Evolutionary conservation across 2,797 vertebrate genomes (phyloP).

Genomic region (Sebastes glaucus): DNA sequence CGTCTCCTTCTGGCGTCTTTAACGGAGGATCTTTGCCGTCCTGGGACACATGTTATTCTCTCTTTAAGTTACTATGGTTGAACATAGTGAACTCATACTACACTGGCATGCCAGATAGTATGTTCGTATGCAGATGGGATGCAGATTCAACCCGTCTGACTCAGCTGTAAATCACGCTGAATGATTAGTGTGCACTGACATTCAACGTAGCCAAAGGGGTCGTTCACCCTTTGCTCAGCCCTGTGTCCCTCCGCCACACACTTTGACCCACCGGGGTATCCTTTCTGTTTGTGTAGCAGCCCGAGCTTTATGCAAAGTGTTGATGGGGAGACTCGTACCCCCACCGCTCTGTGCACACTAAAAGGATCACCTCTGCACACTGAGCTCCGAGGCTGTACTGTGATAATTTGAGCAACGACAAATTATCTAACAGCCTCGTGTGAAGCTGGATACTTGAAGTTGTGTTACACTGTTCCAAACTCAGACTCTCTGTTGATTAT

Average conservation of each 20-base stretch:
- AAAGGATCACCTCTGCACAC: conserved; percentile 31
- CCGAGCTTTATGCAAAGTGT: conserved; percentile 58
- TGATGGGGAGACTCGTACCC: not conserved
- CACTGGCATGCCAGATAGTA: conserved; percentile 45
- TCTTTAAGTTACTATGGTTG: conserved; percentile 46
- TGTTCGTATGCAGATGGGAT: conserved; percentile 53
- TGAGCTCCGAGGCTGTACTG: not conserved
- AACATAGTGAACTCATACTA: conserved; percentile 67
- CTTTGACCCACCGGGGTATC: conserved; percentile 49
- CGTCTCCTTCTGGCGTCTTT: conserved; percentile 22
- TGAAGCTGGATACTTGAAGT: conserved; percentile 28
- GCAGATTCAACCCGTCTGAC: conserved; percentile 38
- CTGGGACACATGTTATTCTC: conserved; percentile 23
- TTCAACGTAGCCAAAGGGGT: conserved; percentile 72
- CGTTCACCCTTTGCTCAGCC: conserved; percentile 55
- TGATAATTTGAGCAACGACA: conserved; percentile 65
- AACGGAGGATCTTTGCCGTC: conserved; percentile 23
- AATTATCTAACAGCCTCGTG: conserved; percentile 56
- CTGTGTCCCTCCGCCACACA: conserved; percentile 27
- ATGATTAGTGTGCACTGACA: conserved; percentile 72
- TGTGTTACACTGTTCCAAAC: conserved; percentile 9
- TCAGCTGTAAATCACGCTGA: conserved; percentile 57
- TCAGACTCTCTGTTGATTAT: conserved; percentile 8
- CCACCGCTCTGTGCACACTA: not conserved
- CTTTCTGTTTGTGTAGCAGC: conserved; percentile 44